Evolutionary conservation across 2,113 vertebrate species (phyloP).

Genomic region (Lamprotornis superbus): DNA sequence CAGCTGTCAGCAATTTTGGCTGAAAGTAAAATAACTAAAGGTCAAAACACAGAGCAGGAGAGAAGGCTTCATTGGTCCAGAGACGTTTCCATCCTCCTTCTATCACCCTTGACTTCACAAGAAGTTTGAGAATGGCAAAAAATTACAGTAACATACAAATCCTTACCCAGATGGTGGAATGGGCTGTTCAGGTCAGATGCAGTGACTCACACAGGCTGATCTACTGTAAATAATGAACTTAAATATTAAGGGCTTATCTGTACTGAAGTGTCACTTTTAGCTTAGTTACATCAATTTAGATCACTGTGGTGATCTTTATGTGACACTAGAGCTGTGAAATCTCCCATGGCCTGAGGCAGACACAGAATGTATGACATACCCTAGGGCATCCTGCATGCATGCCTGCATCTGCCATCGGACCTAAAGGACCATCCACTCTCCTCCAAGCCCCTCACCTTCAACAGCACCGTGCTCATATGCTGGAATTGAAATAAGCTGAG

Average conservation of each 20-base stretch:
- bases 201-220: not conserved
- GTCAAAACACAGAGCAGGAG: not conserved
- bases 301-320: not conserved
- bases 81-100: not conserved
- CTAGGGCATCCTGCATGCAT: not conserved
- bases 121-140: not conserved
- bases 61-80: not conserved
- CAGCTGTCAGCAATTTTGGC: not conserved
- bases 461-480: accelerated
- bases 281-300: not conserved
- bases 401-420: not conserved
- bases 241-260: not conserved
- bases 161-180: not conserved
- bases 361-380: accelerated
- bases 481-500: not conserved
- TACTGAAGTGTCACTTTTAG: not conserved
- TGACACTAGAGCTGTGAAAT: not conserved
- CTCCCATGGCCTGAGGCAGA: not conserved
- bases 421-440: not conserved
- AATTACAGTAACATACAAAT: not conserved
- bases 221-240: not conserved
- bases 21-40: not conserved
- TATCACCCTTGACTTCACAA: not conserved
- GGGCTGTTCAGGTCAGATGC: not conserved
- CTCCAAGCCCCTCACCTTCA: not conserved